Evolutionary conservation across 2,888 invertebrate species (phyloP), one percentile per base, ranked within the genome.

Genomic region (Trachelus iudaicus): DNA sequence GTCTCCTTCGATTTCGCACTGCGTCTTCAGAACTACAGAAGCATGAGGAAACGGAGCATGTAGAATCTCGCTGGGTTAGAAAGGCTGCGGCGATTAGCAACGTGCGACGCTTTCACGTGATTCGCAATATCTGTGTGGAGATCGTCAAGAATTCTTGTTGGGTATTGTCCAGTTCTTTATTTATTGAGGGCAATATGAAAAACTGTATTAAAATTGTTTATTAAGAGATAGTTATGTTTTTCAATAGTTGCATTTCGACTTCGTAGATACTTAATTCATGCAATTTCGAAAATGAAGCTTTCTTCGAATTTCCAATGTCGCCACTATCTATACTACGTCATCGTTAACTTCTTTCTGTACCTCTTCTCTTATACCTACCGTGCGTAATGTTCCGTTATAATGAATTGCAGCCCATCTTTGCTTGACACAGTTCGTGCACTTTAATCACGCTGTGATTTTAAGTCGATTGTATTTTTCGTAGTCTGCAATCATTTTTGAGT

Each of bases 401-500:
- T 23, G 9, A 56, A 23, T 56, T 56, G 23, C 2, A 23, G 56
- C 23, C 23, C 23, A 56, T 23, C 56, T 56, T 56, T 23, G 9
- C 23, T 56, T 23, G 56, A 1, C 23, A 56, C 23, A 56, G 23
- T 23, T 23, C 15, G 56, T 15, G 2, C 2, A 56, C 56, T 23
- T 23, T 23, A 23, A 23, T 56, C 56, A 9, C 2, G 23, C 56
- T 56, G 56, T 23, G 23, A 56, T 23, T 56, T 56, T 9, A 56
- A 56, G 56, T 56, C 23, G 56, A 56, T 56, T 23, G 56, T 56
- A 56, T 56, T 56, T 56, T 56, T 56, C 56, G 56, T 56, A 56
- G 56, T 23, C 56, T 23, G 56, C 56, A 81, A 82, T 84, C 82
- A 84, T 83, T 83, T 82, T 83, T 81, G 80, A 82, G 81, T 82